Percentiles rank a stretch among this genome's conserved stretches.
Conservation (phyloP, 2,113 vertebrate species). For the Epinephelus fuscoguttatus region DNA sequence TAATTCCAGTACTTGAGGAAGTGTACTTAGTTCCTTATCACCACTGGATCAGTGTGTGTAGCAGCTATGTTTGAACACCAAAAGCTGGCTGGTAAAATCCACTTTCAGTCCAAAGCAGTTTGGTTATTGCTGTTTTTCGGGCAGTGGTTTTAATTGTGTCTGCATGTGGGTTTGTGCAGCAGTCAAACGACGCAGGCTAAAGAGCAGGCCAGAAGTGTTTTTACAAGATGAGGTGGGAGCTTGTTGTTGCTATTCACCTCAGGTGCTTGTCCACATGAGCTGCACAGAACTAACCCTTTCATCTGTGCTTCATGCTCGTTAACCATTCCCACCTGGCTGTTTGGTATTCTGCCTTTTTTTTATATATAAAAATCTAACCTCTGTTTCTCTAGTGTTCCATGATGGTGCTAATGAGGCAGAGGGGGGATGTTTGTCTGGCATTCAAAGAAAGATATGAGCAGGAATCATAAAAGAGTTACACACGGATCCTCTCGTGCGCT, state of each 20-base stretch:
- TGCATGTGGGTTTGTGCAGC: background rate
- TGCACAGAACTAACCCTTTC: constrained; percentile 73
- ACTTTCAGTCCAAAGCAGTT: constrained; percentile 6
- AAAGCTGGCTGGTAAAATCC: constrained; percentile 1
- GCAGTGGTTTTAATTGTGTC: background rate
- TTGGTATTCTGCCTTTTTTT: constrained; percentile 42
- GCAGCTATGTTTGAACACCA: constrained; percentile 12
- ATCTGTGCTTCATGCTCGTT: constrained; percentile 78
- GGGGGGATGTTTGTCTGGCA: constrained; percentile 30
- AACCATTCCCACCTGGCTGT: constrained; percentile 71
- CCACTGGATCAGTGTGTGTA: constrained; percentile 3
- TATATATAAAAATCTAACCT: constrained; percentile 11
- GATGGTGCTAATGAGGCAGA: constrained; percentile 59
- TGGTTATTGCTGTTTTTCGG: background rate
- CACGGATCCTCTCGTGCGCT: constrained; percentile 10
- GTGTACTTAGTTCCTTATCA: no score
- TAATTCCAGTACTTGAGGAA: no score
- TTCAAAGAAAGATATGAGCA: constrained; percentile 37
- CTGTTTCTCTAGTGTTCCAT: constrained; percentile 47
- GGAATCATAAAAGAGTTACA: constrained; percentile 29
- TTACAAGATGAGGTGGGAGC: background rate
- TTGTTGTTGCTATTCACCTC: constrained; percentile 57
- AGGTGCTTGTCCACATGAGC: constrained; percentile 51
- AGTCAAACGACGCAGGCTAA: background rate
- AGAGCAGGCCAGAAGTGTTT: constrained; percentile 4